A percentile compares a stretch with the other conserved stretches of the same genome.
These are phyloP conservation scores for Denticeps clupeoides DNA, from an alignment of 2,797 vertebrate species.

Conservation along the genomic window DNA sequence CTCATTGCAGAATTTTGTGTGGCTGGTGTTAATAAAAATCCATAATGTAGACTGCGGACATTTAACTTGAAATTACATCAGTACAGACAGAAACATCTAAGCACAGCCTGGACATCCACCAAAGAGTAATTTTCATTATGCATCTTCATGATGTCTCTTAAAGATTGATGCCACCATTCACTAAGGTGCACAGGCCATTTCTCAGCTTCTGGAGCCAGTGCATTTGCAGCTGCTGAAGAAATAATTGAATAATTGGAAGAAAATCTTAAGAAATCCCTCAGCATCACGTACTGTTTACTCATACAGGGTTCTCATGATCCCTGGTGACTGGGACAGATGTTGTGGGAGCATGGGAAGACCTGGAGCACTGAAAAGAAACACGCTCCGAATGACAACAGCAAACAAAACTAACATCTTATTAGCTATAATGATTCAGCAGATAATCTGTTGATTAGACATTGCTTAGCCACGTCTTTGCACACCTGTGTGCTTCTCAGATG, in stretches of 20 bases:
- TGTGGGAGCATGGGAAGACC: not conserved
- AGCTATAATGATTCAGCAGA: not conserved
- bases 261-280: not conserved
- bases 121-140: too few species aligned
- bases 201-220: not conserved
- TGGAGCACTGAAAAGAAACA: not conserved
- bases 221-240: not conserved
- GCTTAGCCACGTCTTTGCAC: not conserved
- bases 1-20: too few species aligned
- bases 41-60: too few species aligned
- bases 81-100: too few species aligned
- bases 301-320: not conserved
- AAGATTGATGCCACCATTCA: constrained; percentile 10
- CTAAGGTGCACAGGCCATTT: not conserved
- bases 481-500: not conserved
- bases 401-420: not conserved
- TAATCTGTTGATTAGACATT: constrained; percentile 1
- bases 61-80: too few species aligned
- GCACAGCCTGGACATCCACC: too few species aligned
- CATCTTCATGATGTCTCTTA: too few species aligned
- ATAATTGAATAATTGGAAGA: not conserved
- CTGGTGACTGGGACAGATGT: not conserved
- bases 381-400: not conserved
- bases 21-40: too few species aligned
- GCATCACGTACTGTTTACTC: not conserved